These are phyloP conservation scores for Epistrophe eligans DNA, from an alignment of 2,888 invertebrate species.

Conservation along the genomic window DNA sequence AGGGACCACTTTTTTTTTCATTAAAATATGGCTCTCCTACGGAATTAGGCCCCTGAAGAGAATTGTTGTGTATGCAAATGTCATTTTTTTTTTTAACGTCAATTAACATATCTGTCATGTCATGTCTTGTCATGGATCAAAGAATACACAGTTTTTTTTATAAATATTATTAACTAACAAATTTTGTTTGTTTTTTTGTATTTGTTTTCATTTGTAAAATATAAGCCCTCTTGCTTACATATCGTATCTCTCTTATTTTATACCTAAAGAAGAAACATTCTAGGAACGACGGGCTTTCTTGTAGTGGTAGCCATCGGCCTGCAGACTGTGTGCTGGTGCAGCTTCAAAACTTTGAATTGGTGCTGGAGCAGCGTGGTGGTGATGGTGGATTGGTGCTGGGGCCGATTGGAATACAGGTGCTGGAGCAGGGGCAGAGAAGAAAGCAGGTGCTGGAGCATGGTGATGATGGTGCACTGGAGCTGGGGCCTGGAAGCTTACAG, in stretches of 20 bases:
- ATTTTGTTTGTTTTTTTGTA: background rate
- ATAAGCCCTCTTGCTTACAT: constrained; percentile 37
- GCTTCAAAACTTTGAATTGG: constrained; percentile 26
- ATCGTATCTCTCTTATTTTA: constrained; percentile 2
- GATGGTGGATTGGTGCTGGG: constrained; percentile 31
- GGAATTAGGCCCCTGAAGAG: no score
- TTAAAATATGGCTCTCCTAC: background rate
- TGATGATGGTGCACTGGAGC: constrained; percentile 21
- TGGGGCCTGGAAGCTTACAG: constrained; percentile 32
- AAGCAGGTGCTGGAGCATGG: constrained; percentile 5
- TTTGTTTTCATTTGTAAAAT: constrained; percentile 18
- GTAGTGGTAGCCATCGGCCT: constrained; percentile 68
- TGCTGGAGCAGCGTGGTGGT: constrained; percentile 18
- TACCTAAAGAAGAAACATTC: background rate
- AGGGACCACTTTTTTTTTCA: no score
- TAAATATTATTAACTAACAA: constrained; percentile 54
- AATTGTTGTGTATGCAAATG: no score
- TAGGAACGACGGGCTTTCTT: constrained; percentile 63
- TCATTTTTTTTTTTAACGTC: no score
- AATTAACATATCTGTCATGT: background rate
- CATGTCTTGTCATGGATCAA: background rate
- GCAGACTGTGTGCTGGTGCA: constrained; percentile 59
- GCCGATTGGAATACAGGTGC: constrained; percentile 14
- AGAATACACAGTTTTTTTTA: constrained; percentile 8
- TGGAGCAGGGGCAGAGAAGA: background rate